phyloP scores from a whole-genome alignment of 2,797 vertebrate species.

The Sebastes diploproa region DNA sequence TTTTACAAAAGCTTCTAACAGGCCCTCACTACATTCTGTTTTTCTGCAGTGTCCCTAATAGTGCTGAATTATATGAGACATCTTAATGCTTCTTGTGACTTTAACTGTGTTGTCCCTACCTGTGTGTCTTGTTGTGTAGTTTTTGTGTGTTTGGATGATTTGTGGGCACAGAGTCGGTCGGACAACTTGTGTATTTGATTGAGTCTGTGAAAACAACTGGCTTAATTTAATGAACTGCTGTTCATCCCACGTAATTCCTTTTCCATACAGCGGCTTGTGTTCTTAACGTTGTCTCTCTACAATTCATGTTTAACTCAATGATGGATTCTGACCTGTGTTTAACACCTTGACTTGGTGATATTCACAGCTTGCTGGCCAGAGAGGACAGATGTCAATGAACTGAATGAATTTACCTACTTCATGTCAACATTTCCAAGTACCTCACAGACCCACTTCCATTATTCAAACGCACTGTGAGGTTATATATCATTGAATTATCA shows the following conservation, averaged over 20 bases:
- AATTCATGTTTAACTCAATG: background rate
- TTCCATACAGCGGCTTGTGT: background rate
- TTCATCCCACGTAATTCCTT: background rate
- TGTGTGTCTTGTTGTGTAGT: slow-evolving; percentile 6
- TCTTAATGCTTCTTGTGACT: background rate
- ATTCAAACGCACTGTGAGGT: background rate
- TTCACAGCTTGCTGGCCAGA: slow-evolving; percentile 40
- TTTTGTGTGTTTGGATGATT: slow-evolving; percentile 2
- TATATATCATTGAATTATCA: background rate
- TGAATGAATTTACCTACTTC: background rate
- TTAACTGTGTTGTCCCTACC: background rate
- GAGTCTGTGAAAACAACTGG: background rate
- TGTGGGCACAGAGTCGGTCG: background rate
- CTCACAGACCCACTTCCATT: background rate
- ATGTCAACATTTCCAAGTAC: background rate
- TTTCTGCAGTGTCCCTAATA: background rate
- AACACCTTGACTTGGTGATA: slow-evolving; percentile 17
- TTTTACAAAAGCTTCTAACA: background rate
- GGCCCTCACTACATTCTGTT: background rate
- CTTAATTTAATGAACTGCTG: background rate
- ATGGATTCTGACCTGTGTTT: slow-evolving; percentile 1
- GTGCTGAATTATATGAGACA: background rate
- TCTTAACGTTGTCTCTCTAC: background rate
- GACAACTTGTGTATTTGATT: background rate
- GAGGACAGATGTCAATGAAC: slow-evolving; percentile 60